Evolutionary conservation across 2,113 vertebrate genomes (phyloP), one percentile per base, ranked within the genome.

Genomic region (Corvus cornix): DNA sequence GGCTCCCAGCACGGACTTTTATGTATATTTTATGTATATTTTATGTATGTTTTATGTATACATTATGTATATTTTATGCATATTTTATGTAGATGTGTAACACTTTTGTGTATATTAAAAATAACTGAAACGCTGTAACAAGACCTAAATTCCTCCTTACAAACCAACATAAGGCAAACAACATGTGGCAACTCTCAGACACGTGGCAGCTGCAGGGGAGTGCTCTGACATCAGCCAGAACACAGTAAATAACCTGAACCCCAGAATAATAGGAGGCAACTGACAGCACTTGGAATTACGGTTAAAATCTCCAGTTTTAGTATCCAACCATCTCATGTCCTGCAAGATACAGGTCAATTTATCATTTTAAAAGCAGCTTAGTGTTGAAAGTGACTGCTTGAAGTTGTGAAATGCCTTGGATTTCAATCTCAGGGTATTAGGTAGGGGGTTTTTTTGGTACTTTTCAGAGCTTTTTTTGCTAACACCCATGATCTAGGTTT

Each of bases 71-170:
- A 41, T 89, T 92, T 70, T 63, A 70, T 43, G 39, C 6, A 7
- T 72, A 23, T 55, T 92, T 91, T 68, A 93, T 48, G 59, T 31
- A n/a, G 30, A 84, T 1, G 3, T 30, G 26, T 75, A 90, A 73
- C 23, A 52, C 51, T 94, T 93, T 31, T 12, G 58, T 58, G 37
- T 53, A 8, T 11, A 68, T 82, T 84, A 84, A 87, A 93, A 93
- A 69, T 60, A 92, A 82, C 64, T 75, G 73, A 33, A 82, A 83
- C 69, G 62, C 37, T 7, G 3, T 39, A 82, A 85, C 26, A 76
- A 76, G 58, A 48, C 21, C 39, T 51, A 28, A 85, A 80, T 73
- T 70, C 64, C 55, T 72, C 60, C 46, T 79, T 62, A 26, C 22
- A 70, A 83, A 91, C 52, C 43, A 70, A 84, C 21, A 16, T 39